phyloP scores from a whole-genome alignment of 2,888 invertebrate genomes.

The Polyommatus iphigenia region DNA sequence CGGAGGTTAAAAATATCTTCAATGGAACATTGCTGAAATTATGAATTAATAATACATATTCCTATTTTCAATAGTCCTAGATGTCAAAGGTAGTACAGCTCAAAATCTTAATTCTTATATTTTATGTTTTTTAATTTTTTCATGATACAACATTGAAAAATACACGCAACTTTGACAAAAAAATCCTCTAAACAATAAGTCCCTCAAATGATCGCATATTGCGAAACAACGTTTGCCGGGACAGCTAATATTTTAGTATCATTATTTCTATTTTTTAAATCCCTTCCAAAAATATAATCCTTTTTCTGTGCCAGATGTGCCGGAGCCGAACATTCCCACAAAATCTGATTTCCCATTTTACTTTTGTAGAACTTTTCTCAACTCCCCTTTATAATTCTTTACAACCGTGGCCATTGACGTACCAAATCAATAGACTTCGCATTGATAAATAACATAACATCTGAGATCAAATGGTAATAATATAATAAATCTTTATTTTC shows the following conservation, averaged over 20 bases:
- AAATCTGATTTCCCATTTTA: background rate
- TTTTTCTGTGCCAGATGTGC: background rate
- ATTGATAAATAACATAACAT: background rate
- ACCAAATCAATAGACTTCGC: background rate
- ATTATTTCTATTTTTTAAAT: background rate
- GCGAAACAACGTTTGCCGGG: background rate
- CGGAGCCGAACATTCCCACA: background rate
- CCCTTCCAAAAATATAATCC: background rate
- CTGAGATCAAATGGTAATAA: too few species aligned
- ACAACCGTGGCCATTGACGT: background rate
- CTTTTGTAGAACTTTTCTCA: background rate
- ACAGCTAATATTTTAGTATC: background rate
- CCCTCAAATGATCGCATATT: background rate
- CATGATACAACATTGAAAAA: too few species aligned
- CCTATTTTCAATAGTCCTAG: too few species aligned
- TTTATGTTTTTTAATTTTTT: too few species aligned
- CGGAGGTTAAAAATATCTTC: too few species aligned
- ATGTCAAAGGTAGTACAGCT: too few species aligned
- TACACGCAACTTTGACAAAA: too few species aligned
- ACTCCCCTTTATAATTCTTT: constrained; percentile 15
- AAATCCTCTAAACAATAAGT: too few species aligned
- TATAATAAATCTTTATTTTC: too few species aligned
- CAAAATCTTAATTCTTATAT: too few species aligned
- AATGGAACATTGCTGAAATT: too few species aligned
- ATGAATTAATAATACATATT: too few species aligned